These are phyloP conservation scores for Ovis canadensis DNA, from an alignment of 2,113 vertebrate genomes.

Conservation along the genomic window DNA sequence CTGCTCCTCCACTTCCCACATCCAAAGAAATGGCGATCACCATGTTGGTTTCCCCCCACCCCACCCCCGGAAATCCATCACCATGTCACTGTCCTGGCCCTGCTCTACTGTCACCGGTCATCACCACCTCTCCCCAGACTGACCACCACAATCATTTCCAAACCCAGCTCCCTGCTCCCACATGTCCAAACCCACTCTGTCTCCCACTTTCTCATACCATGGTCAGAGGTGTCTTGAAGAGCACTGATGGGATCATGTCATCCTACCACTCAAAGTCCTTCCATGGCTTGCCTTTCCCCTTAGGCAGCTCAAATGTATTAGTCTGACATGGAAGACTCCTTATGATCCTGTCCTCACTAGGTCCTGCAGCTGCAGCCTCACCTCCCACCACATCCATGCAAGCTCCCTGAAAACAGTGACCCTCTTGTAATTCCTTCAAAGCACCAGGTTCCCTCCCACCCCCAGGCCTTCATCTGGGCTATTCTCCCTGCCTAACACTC, in stretches of 20 bases:
- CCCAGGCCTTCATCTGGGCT: neutral
- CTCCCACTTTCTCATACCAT: neutral
- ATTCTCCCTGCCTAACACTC: neutral
- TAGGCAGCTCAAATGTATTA: neutral
- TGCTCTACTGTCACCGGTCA: no score
- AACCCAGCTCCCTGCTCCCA: neutral
- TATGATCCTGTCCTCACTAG: neutral
- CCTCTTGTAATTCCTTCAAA: neutral
- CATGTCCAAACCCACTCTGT: neutral
- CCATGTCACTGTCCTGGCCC: neutral
- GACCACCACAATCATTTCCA: neutral
- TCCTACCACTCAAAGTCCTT: neutral
- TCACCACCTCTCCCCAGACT: neutral
- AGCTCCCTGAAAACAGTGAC: neutral
- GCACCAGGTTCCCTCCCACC: neutral
- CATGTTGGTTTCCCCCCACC: neutral
- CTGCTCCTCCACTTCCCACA: neutral
- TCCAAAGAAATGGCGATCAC: neutral
- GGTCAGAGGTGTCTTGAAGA: neutral
- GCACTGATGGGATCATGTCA: neutral
- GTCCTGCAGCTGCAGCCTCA: neutral
- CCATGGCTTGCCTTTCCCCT: neutral
- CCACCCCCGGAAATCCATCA: neutral
- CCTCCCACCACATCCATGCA: neutral
- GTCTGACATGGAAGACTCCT: neutral